Conservation (phyloP, 2,888 invertebrate species). For the Ophion slaviceki region DNA sequence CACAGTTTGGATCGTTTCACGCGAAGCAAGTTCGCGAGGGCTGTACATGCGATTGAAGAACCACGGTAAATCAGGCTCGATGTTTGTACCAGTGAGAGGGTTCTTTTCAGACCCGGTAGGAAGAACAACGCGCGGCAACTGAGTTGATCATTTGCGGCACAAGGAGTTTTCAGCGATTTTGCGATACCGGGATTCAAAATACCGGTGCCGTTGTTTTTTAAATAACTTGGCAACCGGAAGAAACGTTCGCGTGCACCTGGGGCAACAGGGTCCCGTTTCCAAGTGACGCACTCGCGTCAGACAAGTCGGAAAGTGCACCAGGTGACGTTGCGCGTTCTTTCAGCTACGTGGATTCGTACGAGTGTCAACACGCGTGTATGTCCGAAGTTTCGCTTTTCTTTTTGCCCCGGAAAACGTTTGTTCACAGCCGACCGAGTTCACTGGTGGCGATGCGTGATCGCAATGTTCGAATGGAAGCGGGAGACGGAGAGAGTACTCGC, state of each 20-base stretch:
- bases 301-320: conserved; percentile 1
- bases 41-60: background rate
- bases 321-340: background rate
- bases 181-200: background rate
- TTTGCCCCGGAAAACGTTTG: background rate
- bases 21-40: background rate
- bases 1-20: background rate
- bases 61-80: background rate
- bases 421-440: conserved; percentile 19
- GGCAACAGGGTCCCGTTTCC: conserved; percentile 26
- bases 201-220: background rate
- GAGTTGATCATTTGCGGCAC: background rate
- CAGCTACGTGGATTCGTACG: background rate
- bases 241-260: background rate
- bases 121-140: background rate
- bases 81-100: background rate
- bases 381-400: background rate
- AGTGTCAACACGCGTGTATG: background rate
- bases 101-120: background rate
- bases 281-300: conserved; percentile 30
- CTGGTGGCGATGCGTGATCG: conserved; percentile 27
- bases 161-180: background rate
- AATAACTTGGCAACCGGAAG: background rate
- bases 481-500: background rate
- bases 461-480: conserved; percentile 37